Evolutionary conservation across 1,140 invertebrate genomes (phyloP), one percentile per base, ranked within the genome.

Genomic region (Cotesia typhae): DNA sequence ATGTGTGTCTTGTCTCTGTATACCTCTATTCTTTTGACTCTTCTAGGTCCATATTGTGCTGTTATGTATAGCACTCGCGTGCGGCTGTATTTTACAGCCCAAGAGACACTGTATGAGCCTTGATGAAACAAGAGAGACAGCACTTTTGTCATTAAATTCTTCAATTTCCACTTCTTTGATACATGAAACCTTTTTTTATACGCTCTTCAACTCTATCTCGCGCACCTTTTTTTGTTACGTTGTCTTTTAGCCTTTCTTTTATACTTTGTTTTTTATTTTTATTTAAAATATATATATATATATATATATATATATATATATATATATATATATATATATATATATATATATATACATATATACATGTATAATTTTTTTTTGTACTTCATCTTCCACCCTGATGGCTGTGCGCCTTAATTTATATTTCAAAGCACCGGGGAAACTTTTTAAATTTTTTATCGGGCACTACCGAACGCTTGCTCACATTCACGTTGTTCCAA

Each of bases 391-490:
- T 57, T 20, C 20, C n/a, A 57, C 9, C 53, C 53, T 14, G 53
- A 20, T 36, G 52, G 55, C 17, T 57, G 20, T 59, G 36, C 55
- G 3, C 36, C 60, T 61, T 64, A 71, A 71, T 71, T 71, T 71
- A 71, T 71, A 71, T 71, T 71, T 71, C 70, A 71, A 65, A 71
- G 61, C 66, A 10, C 41, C 41, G 20, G 28, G n/a, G 36, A 71
- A 71, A 71, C 41, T 71, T 71, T 71, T 38, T 71, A 71, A 28
- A 71, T 71, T 65, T 71, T 71, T 71, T 64, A 71, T 71, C 53
- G 61, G 12, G 28, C 28, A 28, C 10, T 47, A 47, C 41, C 41
- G 41, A 47, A 47, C 41, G 41, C 41, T 9, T 10, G 41, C 41
- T 47, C 41, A 10, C 41, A 10, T 47, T 47, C 41, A 47, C 41